Base-by-base conservation (phyloP, 2,113 vertebrate species). In the Asarcornis scutulata region DNA sequence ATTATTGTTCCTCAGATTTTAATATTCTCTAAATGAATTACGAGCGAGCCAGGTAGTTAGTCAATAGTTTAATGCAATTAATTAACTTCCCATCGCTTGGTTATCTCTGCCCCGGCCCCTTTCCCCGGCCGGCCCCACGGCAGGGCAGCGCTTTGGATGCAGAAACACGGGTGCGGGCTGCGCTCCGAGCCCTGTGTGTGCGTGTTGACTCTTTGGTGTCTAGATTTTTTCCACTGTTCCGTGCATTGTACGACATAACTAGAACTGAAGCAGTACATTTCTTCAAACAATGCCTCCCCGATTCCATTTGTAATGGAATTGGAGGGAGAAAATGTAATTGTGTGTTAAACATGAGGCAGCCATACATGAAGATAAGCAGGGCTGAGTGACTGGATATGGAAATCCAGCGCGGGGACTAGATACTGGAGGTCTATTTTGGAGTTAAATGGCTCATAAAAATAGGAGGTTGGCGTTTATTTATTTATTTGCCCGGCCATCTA, bases 11-110 rank as follows among this genome's bases (percentile, higher is more conserved):
- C 97, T 98, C 97, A 94, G 86, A 98, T 98, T 98, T 98, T 98
- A 98, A 98, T 98, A 98, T 98, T 98, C 98, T 98, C 97, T 97
- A 98, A 98, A 98, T 98, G 98, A 98, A 98, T 98, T 98, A 98
- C 98, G 96, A 98, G 97, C 93, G 97, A 98, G 98, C 83, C 95
- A 97, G 97, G 97, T 98, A 98, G 98, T 98, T 98, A 98, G 97
- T 98, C 98, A 98, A 98, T 98, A 98, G 98, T 98, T 98, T 98
- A 98, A 98, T 97, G 97, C 97, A 98, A 98, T 98, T 98, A 98
- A 98, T 98, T 98, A 98, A 98, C 96, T 98, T 97, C 97, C 97
- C 97, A 97, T 98, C 95, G 58, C 96, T 98, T 82, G 95, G 95
- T 97, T 98, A 95, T 97, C 80, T 88, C 81, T 36, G 15, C 50